phyloP scores from a whole-genome alignment of 2,113 vertebrate species.

The Lepus timidus region DNA sequence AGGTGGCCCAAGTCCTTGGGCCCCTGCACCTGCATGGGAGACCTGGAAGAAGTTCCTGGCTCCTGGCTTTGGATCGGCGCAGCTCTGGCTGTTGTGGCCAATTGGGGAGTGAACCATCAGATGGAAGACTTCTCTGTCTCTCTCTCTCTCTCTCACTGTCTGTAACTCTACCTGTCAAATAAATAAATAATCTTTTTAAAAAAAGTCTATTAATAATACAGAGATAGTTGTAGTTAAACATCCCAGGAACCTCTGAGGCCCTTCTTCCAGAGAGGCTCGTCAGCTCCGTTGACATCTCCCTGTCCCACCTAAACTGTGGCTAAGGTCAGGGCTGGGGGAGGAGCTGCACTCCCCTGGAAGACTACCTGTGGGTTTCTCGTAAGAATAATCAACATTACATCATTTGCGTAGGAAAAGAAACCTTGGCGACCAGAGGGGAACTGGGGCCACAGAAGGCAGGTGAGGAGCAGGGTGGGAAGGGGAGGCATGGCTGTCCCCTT shows the following conservation, averaged over 20 bases:
- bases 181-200: neutral
- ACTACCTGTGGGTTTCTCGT: neutral
- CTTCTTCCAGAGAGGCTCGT: constrained; percentile 14
- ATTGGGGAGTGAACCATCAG: no score
- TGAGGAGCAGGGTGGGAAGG: neutral
- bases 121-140: no score
- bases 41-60: no score
- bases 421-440: neutral
- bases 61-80: no score
- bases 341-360: neutral
- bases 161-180: no score
- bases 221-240: neutral
- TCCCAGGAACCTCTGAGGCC: neutral
- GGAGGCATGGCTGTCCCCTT: neutral
- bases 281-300: neutral
- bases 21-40: no score
- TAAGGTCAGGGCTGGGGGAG: neutral
- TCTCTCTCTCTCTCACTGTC: no score
- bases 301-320: neutral
- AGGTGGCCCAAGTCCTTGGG: no score
- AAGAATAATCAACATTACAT: neutral
- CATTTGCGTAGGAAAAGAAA: neutral
- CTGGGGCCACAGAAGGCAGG: neutral
- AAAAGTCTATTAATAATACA: constrained; percentile 8
- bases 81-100: no score